Conservation (phyloP, 1,140 invertebrate species). For the Cydia fagiglandana region DNA sequence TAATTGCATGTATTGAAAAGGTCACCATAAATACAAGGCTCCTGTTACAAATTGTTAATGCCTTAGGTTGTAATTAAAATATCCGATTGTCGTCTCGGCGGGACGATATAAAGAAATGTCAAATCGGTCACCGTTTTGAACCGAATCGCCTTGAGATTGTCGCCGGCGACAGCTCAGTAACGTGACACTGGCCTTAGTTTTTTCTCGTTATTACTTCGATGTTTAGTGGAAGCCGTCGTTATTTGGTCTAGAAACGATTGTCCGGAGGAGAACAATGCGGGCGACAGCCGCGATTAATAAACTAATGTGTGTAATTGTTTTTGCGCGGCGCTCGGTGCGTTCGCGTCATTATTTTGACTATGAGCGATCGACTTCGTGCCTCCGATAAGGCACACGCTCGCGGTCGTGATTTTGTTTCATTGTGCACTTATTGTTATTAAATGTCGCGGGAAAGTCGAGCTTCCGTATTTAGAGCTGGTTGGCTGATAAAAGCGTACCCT, state of each 20-base stretch:
- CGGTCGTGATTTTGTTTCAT: conserved; percentile 56
- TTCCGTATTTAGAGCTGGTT: conserved; percentile 49
- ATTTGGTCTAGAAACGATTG: conserved; percentile 76
- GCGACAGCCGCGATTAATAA: conserved; percentile 65
- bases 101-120: conserved; percentile 23
- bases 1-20: conserved; percentile 4
- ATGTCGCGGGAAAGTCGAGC: conserved; percentile 46
- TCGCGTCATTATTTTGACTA: conserved; percentile 72
- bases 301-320: conserved; percentile 71
- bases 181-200: conserved; percentile 53
- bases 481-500: not conserved
- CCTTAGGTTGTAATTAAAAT: conserved; percentile 23
- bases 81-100: conserved; percentile 20
- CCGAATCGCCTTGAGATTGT: conserved; percentile 48
- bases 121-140: conserved; percentile 31
- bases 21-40: conserved; percentile 2
- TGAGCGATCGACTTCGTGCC: conserved; percentile 64
- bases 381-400: conserved; percentile 63
- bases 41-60: conserved; percentile 19
- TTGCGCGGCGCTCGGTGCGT: conserved; percentile 40
- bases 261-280: conserved; percentile 69
- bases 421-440: conserved; percentile 53
- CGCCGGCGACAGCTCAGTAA: conserved; percentile 49
- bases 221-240: conserved; percentile 58
- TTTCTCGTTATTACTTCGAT: conserved; percentile 43